These are phyloP conservation scores for Macrobrachium rosenbergii DNA, from an alignment of 1,140 invertebrate species.

Conservation along the genomic window DNA sequence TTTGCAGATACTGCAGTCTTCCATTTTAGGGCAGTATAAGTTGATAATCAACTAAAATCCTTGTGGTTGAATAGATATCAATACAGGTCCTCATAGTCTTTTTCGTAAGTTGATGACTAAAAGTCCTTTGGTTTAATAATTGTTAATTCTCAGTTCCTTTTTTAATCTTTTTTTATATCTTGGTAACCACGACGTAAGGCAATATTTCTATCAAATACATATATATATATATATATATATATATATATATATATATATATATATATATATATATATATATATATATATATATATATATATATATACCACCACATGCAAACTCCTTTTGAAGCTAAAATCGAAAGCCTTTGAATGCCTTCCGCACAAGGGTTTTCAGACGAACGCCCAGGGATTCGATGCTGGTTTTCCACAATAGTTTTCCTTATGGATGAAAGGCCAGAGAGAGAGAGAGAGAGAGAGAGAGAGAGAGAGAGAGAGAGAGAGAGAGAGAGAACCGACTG, in stretches of 20 bases:
- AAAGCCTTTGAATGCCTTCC: background rate
- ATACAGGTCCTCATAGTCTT: too few relatives aligned
- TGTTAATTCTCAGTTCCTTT: too few relatives aligned
- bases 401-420: conserved; percentile 3
- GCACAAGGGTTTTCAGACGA: background rate
- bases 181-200: too few relatives aligned
- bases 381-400: background rate
- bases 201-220: too few relatives aligned
- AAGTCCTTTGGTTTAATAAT: too few relatives aligned
- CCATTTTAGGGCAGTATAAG: too few relatives aligned
- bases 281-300: conserved; percentile 31
- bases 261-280: conserved; percentile 16
- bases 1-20: too few relatives aligned
- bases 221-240: too few relatives aligned
- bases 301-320: background rate
- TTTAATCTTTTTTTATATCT: too few relatives aligned
- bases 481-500: conserved; percentile 18
- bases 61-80: too few relatives aligned
- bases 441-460: conserved; percentile 29
- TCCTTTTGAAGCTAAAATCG: background rate
- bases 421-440: background rate
- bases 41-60: too few relatives aligned
- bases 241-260: background rate
- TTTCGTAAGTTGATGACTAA: too few relatives aligned
- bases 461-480: conserved; percentile 36